These are phyloP conservation scores for Athalia circularis DNA, from an alignment of 2,888 invertebrate genomes.

Conservation along the genomic window DNA sequence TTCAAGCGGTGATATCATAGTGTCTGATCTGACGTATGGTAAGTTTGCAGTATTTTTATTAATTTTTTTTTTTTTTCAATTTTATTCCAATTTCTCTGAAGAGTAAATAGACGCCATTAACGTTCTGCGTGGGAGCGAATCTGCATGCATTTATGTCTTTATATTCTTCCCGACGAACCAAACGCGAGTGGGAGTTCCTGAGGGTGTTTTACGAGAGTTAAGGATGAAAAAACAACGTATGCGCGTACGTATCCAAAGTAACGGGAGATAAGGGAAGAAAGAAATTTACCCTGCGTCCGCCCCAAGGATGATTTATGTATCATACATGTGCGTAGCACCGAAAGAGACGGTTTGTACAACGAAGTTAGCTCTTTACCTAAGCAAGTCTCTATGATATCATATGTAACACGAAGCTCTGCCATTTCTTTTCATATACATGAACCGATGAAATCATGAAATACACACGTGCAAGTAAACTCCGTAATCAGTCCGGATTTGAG, in stretches of 20 bases:
- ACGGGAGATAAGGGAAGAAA: slow-evolving; percentile 33
- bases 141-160: too few relatives aligned
- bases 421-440: neutral
- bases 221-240: slow-evolving; percentile 29
- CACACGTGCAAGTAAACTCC: too few relatives aligned
- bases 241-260: neutral
- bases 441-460: too few relatives aligned
- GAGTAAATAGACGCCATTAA: too few relatives aligned
- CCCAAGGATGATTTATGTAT: too few relatives aligned
- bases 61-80: too few relatives aligned
- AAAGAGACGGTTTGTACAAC: neutral
- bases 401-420: neutral
- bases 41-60: too few relatives aligned
- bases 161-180: too few relatives aligned
- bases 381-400: neutral
- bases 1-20: neutral
- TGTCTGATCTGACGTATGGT: too few relatives aligned
- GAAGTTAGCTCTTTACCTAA: slow-evolving; percentile 30
- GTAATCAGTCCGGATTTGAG: too few relatives aligned
- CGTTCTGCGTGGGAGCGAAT: too few relatives aligned
- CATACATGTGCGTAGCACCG: neutral
- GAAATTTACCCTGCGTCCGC: neutral
- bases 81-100: too few relatives aligned
- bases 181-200: neutral
- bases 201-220: slow-evolving; percentile 2